Percentiles rank a stretch among this genome's conserved stretches.
phyloP scores from a whole-genome alignment of 2,113 vertebrate genomes.

The Pipra filicauda region DNA sequence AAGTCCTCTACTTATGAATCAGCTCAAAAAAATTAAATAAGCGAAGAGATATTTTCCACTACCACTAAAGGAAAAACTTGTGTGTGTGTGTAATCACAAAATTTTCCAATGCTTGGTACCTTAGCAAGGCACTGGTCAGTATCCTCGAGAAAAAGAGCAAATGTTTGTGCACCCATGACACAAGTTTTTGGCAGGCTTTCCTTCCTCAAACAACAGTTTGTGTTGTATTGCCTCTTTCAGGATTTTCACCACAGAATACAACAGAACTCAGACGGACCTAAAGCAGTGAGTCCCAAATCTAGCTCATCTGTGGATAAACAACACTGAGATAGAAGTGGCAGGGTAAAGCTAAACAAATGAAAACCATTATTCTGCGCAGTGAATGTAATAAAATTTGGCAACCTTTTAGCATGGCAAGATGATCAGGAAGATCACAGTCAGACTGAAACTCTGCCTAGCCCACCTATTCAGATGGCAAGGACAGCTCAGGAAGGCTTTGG shows the following conservation, averaged over 20 bases:
- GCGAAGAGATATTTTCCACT: not conserved
- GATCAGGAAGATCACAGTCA: not conserved
- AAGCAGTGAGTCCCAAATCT: not conserved
- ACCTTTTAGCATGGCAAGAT: not conserved
- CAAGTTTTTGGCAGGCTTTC: not conserved
- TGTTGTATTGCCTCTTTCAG: not conserved
- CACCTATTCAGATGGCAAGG: not conserved
- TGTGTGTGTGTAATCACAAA: not conserved
- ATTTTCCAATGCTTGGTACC: not conserved
- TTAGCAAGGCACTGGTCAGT: not conserved
- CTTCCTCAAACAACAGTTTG: not conserved
- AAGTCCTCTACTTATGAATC: not conserved
- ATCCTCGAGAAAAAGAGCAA: constrained; percentile 3
- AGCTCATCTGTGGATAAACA: not conserved
- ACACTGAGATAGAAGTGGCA: not conserved
- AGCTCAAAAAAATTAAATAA: not conserved
- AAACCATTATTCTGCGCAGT: not conserved
- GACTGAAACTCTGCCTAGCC: not conserved
- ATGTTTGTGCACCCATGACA: not conserved
- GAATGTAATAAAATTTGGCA: not conserved
- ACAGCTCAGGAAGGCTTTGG: not conserved
- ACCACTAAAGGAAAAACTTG: not conserved
- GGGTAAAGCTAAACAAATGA: not conserved
- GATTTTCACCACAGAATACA: not conserved
- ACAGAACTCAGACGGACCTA: not conserved